Percentiles rank a stretch among this genome's conserved stretches.
Evolutionary conservation across 2,113 vertebrate genomes (phyloP).

Genomic region (Anolis carolinensis): DNA sequence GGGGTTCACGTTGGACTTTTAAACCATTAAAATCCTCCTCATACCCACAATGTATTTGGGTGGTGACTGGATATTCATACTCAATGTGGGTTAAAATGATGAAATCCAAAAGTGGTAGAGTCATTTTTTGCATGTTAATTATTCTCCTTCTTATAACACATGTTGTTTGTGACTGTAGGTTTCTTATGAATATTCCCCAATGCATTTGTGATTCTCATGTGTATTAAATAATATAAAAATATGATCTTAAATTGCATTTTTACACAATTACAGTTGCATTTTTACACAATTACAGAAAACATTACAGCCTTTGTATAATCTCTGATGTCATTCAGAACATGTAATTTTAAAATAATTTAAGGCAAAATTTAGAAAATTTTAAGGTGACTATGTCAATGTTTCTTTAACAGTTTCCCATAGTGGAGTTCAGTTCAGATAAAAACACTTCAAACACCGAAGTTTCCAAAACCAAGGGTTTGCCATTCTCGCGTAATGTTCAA

Average conservation of each 20-base stretch:
- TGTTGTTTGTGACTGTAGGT: no score
- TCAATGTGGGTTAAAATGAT: no score
- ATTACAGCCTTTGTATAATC: neutral
- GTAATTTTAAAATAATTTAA: constrained; percentile 17
- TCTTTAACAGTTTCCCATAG: neutral
- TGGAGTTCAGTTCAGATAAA: constrained; percentile 25
- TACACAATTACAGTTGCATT: neutral
- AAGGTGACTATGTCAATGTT: neutral
- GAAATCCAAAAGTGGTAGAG: no score
- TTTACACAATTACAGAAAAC: constrained; percentile 6
- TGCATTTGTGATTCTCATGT: neutral
- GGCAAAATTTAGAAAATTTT: neutral
- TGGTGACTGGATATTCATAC: no score
- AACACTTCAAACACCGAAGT: neutral
- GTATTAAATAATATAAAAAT: neutral
- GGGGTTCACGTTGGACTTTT: neutral
- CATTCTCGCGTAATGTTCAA: neutral
- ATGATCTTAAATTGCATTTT: neutral
- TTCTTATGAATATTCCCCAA: neutral
- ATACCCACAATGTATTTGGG: no score
- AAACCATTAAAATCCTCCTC: neutral
- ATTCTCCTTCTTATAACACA: no score
- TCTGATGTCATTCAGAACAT: constrained; percentile 26
- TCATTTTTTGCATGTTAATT: no score
- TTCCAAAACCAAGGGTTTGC: neutral